Conservation (phyloP, 2,113 vertebrate species). For the Archocentrus centrarchus region DNA sequence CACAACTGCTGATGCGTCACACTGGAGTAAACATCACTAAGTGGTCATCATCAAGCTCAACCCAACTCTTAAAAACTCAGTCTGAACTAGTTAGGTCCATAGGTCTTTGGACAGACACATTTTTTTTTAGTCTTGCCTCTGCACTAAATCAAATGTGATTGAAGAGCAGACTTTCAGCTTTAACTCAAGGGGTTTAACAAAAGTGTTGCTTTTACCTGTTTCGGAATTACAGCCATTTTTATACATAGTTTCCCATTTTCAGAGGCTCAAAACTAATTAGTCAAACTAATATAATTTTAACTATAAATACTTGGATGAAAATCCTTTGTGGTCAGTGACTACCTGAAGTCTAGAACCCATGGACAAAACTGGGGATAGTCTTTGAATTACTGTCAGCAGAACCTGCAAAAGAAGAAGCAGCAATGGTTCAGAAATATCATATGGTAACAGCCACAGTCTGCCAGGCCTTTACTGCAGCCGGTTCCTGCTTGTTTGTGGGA, state of each 20-base stretch:
- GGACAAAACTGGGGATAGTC: conserved; percentile 84
- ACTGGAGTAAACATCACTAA: no score
- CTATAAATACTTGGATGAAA: background rate
- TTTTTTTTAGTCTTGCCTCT: background rate
- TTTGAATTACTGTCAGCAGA: conserved; percentile 86
- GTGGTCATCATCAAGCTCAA: no score
- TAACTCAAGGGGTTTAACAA: background rate
- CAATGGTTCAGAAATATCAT: background rate
- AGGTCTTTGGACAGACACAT: background rate
- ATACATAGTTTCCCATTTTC: no score
- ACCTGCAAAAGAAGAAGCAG: conserved; percentile 78
- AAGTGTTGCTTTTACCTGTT: no score
- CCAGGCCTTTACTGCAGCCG: background rate
- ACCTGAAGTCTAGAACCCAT: background rate
- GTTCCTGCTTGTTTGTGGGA: background rate
- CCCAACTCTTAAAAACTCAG: no score
- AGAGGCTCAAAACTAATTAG: no score
- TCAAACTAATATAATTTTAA: background rate
- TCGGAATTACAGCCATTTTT: no score
- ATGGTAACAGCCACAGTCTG: background rate
- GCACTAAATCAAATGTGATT: background rate
- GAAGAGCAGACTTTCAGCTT: background rate
- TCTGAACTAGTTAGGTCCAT: background rate
- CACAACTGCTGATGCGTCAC: no score
- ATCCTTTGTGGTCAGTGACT: background rate